A percentile compares a stretch with the other conserved stretches of the same genome.
These are phyloP conservation scores for Neodiprion virginianus DNA, from an alignment of 1,140 invertebrate species.

Conservation along the genomic window DNA sequence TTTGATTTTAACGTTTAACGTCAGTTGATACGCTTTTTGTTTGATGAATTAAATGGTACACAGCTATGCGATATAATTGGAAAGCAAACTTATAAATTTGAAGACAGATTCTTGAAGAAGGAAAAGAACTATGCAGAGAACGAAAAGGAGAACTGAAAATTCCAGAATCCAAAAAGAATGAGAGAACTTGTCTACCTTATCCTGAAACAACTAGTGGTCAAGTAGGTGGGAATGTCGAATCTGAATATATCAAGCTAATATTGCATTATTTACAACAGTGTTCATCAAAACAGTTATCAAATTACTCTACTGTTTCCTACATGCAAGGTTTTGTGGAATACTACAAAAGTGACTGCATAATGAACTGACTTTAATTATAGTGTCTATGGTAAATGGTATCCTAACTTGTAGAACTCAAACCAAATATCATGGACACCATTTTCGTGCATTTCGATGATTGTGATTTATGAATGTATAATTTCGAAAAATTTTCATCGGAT, in stretches of 20 bases:
- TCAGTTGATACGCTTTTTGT: background rate
- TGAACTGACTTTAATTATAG: no score
- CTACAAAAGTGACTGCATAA: no score
- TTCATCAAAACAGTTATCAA: no score
- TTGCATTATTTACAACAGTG: background rate
- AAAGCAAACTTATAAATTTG: no score
- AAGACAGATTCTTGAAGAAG: conserved; percentile 23
- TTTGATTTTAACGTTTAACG: no score
- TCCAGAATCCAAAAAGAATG: conserved; percentile 20
- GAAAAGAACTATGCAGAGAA: conserved; percentile 32
- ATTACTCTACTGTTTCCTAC: no score
- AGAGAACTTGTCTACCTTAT: conserved; percentile 37
- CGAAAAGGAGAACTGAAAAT: conserved; percentile 22
- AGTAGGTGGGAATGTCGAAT: conserved; percentile 22
- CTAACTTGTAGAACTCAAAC: background rate
- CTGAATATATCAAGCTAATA: background rate
- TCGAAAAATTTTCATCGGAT: background rate
- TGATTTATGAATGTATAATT: conserved; percentile 17
- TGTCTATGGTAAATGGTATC: background rate
- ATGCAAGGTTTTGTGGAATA: no score
- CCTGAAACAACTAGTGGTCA: conserved; percentile 34
- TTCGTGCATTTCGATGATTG: background rate
- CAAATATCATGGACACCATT: no score
- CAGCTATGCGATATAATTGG: no score
- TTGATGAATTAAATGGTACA: conserved; percentile 19